Evolutionary conservation across 2,113 vertebrate species (phyloP).

Genomic region (Chamaea fasciata): DNA sequence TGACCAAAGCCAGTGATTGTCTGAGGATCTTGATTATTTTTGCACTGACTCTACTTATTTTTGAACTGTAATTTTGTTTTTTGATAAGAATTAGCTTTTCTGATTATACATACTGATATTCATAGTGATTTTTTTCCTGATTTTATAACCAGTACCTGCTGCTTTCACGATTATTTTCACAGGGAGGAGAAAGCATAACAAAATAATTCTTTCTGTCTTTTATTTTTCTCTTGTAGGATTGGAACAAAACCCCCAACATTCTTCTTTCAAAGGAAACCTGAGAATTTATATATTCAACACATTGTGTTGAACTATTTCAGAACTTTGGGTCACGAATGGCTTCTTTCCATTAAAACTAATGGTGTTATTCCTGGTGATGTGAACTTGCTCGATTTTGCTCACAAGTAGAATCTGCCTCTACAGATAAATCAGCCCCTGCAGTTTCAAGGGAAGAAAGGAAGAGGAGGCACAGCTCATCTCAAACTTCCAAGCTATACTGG

Average conservation of each 20-base stretch:
- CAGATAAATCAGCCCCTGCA: not conserved
- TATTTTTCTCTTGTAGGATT: not conserved
- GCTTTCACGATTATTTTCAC: not conserved
- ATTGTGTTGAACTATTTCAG: slow-evolving; percentile 1
- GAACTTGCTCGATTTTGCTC: not conserved
- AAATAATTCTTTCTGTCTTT: not conserved
- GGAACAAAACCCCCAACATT: not conserved
- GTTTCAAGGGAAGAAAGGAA: slow-evolving; percentile 1
- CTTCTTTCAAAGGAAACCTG: not conserved
- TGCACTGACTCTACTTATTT: not conserved
- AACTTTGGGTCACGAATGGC: slow-evolving; percentile 8
- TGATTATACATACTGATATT: not conserved
- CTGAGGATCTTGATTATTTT: not conserved
- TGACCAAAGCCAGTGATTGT: not conserved
- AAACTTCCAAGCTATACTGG: not conserved
- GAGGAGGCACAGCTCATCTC: not conserved
- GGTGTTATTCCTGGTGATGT: not conserved
- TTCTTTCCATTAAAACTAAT: slow-evolving; percentile 49
- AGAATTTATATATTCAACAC: slow-evolving; percentile 26
- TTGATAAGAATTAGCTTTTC: not conserved
- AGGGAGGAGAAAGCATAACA: not conserved
- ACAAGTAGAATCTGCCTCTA: not conserved
- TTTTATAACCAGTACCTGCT: not conserved
- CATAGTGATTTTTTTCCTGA: not conserved
- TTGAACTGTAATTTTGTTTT: not conserved